phyloP scores from a whole-genome alignment of 1,140 invertebrate genomes.

The Pachyrhynchus sulphureomaculatus region DNA sequence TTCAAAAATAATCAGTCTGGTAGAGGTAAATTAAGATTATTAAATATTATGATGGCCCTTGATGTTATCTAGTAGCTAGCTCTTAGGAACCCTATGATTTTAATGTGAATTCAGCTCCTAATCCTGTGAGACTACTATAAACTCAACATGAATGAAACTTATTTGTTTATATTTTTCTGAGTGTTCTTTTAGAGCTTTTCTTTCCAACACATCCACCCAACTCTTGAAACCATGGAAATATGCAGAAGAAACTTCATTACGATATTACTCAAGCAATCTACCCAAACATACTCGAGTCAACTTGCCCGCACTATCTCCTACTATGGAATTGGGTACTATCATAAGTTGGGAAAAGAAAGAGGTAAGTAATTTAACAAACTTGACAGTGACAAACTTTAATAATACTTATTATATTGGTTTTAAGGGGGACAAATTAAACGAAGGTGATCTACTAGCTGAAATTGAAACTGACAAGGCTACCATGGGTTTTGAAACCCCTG shows the following conservation, averaged over 20 bases:
- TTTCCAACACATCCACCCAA: constrained; percentile 31
- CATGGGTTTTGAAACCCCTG: constrained; percentile 99
- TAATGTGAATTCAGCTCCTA: no score
- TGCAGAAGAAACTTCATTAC: constrained; percentile 28
- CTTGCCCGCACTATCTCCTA: constrained; percentile 95
- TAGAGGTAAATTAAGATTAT: no score
- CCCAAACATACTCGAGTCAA: constrained; percentile 85
- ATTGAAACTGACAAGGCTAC: constrained; percentile 99
- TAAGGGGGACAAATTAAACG: constrained; percentile 68
- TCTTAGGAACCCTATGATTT: no score
- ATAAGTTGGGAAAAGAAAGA: constrained; percentile 99
- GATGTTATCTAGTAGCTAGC: no score
- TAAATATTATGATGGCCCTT: no score
- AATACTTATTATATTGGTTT: constrained; percentile 6
- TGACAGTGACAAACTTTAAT: no score
- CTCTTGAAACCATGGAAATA: constrained; percentile 27
- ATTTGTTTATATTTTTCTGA: background rate
- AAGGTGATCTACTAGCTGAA: constrained; percentile 92
- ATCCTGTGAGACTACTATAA: background rate
- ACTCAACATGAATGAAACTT: background rate
- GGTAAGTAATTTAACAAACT: no score
- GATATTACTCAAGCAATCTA: constrained; percentile 53
- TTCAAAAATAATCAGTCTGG: no score
- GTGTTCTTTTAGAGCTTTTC: constrained; percentile 45
- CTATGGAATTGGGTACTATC: constrained; percentile 98